Evolutionary conservation across 1,140 invertebrate species (phyloP).

Genomic region (Stegodyphus dumicola): DNA sequence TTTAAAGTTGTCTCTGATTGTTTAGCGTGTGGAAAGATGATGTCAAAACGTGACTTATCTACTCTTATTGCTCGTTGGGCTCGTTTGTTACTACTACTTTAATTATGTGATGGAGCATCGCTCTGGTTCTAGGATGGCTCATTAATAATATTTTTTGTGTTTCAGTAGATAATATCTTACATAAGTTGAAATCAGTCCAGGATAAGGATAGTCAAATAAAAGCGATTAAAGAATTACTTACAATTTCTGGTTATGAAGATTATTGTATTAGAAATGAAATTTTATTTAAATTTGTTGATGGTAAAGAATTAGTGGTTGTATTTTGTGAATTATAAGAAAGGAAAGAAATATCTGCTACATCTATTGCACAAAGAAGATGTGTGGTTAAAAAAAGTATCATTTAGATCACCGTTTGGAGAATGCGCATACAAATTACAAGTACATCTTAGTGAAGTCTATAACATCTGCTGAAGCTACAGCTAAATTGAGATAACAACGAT

Average conservation of each 20-base stretch:
- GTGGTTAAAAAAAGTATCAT: too few species aligned
- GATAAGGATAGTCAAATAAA: background rate
- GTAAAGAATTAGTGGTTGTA: slow-evolving; percentile 6
- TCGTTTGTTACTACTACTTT: slow-evolving; percentile 3
- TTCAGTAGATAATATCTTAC: too few species aligned
- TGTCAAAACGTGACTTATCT: slow-evolving; percentile 5
- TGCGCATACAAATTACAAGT: too few species aligned
- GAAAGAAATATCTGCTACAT: too few species aligned
- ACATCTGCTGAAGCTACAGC: too few species aligned
- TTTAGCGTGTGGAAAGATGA: background rate
- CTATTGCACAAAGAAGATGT: too few species aligned
- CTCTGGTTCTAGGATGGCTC: slow-evolving; percentile 1
- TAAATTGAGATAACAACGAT: too few species aligned
- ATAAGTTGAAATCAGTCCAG: background rate
- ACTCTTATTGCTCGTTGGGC: slow-evolving; percentile 32
- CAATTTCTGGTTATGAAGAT: background rate
- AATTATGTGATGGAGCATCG: slow-evolving; percentile 31
- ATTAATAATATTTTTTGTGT: background rate
- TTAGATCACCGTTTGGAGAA: too few species aligned
- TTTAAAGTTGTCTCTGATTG: slow-evolving; percentile 8
- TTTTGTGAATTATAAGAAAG: too few species aligned
- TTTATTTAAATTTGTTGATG: slow-evolving; percentile 25
- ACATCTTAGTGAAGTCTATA: too few species aligned
- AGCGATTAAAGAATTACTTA: background rate
- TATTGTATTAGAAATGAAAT: background rate